Evolutionary conservation across 1,140 invertebrate species (phyloP).

Genomic region (Cydia fagiglandana): DNA sequence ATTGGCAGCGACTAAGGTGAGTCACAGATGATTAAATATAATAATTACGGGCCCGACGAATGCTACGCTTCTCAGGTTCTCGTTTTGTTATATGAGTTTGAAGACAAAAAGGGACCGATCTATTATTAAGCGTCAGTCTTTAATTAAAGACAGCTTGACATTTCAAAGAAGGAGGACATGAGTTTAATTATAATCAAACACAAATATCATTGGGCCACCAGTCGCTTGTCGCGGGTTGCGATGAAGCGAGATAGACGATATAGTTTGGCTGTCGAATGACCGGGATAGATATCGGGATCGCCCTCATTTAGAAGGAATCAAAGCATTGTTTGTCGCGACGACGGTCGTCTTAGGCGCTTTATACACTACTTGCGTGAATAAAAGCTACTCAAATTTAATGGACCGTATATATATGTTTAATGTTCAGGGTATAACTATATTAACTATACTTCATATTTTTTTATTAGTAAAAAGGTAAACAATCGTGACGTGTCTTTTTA

Average conservation of each 20-base stretch:
- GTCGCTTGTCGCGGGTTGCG: slow-evolving; percentile 62
- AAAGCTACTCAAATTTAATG: not conserved
- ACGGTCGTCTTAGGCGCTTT: slow-evolving; percentile 12
- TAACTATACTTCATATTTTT: too few relatives aligned
- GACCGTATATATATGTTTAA: not conserved
- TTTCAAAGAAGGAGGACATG: slow-evolving; percentile 75
- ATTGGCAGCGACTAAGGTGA: slow-evolving; percentile 26
- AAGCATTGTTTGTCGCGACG: slow-evolving; percentile 68
- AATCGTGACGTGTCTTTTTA: too few relatives aligned
- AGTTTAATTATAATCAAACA: slow-evolving; percentile 78
- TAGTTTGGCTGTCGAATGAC: slow-evolving; percentile 49
- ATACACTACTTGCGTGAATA: not conserved
- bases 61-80: slow-evolving; percentile 32
- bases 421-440: too few relatives aligned
- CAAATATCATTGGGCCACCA: slow-evolving; percentile 77
- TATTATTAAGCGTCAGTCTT: slow-evolving; percentile 71
- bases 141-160: slow-evolving; percentile 77
- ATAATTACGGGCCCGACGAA: slow-evolving; percentile 10
- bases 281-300: slow-evolving; percentile 64
- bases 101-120: slow-evolving; percentile 57
- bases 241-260: slow-evolving; percentile 50
- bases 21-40: slow-evolving; percentile 23
- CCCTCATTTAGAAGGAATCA: slow-evolving; percentile 64
- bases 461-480: too few relatives aligned
- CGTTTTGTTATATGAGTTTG: slow-evolving; percentile 37